Evolutionary conservation across 2,113 vertebrate genomes (phyloP).

Genomic region (Crocuta crocuta): DNA sequence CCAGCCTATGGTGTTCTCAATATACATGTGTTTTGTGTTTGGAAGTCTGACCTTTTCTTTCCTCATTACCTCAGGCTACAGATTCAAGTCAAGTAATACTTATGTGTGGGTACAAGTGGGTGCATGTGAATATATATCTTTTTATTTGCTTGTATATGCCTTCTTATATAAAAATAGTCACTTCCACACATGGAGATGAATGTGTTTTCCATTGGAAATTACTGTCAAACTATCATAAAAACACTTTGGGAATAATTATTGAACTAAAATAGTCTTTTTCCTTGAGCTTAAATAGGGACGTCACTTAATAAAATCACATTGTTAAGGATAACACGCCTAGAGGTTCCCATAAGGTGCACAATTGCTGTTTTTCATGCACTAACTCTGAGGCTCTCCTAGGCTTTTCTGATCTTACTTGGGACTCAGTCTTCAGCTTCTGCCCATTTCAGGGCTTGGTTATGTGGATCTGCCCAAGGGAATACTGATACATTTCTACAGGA

Average conservation of each 20-base stretch:
- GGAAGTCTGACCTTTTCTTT: conserved; percentile 17
- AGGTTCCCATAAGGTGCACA: not conserved
- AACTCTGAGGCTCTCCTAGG: not conserved
- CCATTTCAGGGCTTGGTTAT: not conserved
- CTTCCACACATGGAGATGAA: not conserved
- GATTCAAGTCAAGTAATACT: not conserved
- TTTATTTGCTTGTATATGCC: not conserved
- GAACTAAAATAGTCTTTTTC: conserved; percentile 48
- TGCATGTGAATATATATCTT: not conserved
- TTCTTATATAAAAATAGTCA: not conserved
- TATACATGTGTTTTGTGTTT: conserved; percentile 38
- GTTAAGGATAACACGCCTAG: not conserved
- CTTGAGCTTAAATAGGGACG: not conserved
- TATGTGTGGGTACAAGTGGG: not conserved
- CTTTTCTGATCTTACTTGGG: not conserved
- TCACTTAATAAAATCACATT: conserved; percentile 28
- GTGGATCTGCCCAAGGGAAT: not conserved
- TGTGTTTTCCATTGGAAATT: conserved; percentile 62
- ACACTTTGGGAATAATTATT: conserved; percentile 48
- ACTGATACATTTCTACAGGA: not conserved
- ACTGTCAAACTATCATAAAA: conserved; percentile 38
- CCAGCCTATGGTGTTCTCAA: not conserved
- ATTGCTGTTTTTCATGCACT: not conserved
- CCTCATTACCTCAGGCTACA: not conserved
- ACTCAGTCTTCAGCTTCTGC: not conserved